These are phyloP conservation scores for Neodiprion fabricii DNA, from an alignment of 1,140 invertebrate species.

Conservation along the genomic window DNA sequence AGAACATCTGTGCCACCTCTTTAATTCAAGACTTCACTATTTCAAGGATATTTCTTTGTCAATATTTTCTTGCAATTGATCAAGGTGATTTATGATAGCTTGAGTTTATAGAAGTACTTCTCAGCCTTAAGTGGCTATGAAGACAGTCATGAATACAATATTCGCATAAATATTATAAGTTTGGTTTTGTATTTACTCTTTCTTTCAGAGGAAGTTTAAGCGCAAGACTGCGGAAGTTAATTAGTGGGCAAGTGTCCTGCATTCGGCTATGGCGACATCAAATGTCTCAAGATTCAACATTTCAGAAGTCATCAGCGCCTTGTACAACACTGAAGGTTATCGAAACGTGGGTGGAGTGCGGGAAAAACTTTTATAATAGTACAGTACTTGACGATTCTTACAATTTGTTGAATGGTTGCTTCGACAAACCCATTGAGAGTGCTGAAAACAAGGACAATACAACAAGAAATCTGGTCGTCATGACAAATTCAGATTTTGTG, in stretches of 20 bases:
- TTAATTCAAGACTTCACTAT: too few species aligned
- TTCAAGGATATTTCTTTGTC: neutral
- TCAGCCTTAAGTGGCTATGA: slow-evolving; percentile 12
- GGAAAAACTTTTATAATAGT: slow-evolving; percentile 44
- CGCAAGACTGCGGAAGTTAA: slow-evolving; percentile 40
- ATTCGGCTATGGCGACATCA: slow-evolving; percentile 51
- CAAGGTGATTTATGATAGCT: neutral
- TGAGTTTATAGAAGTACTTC: slow-evolving; percentile 17
- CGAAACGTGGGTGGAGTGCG: slow-evolving; percentile 31
- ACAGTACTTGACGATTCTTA: slow-evolving; percentile 39
- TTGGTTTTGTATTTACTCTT: slow-evolving; percentile 16
- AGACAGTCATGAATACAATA: neutral
- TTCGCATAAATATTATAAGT: neutral
- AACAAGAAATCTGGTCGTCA: slow-evolving; percentile 34
- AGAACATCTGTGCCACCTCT: too few species aligned
- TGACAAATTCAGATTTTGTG: slow-evolving; percentile 49
- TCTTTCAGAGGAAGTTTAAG: slow-evolving; percentile 47
- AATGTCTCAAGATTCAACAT: slow-evolving; percentile 31
- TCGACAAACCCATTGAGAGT: neutral
- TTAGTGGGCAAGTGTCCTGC: slow-evolving; percentile 43
- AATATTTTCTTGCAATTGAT: slow-evolving; percentile 3
- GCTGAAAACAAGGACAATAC: neutral
- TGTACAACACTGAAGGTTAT: slow-evolving; percentile 37
- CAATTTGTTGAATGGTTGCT: slow-evolving; percentile 34
- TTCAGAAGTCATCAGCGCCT: slow-evolving; percentile 25